Evolutionary conservation across 2,888 invertebrate species (phyloP), one percentile per base, ranked within the genome.

Genomic region (Artemia sinica): DNA sequence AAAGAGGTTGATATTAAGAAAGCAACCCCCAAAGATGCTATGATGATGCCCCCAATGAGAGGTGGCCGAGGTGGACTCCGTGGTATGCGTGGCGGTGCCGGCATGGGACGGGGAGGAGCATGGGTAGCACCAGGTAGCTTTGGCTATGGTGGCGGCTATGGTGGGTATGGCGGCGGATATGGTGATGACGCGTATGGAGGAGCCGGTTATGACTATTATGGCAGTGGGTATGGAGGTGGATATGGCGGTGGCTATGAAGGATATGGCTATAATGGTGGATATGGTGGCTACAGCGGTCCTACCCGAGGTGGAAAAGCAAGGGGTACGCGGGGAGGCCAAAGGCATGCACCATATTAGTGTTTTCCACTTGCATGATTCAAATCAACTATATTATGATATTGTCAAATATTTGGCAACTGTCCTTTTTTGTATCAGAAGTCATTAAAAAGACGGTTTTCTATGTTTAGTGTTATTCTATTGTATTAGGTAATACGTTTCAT

Each of bases 1-100:
- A 91, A 93, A 81, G 93, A 94, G 84, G 89, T 92, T 71, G 94
- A 95, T 79, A 92, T 95, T 58, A 94, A 94, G 80, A 88, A 91
- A 77, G 94, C 94, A 66, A 92, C 93, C 69, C 92, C 93, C 12
- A 91, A 90, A 79, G 88, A 88, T 4, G 89, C 90, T 74, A 84
- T 84, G 72, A 84, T 85, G 50, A 66, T 66, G 12, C 66, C 70
- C 11, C 71, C 71, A 12, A 69, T 71, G 14, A 82, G 83, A 82
- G 75, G 76, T 76, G 70, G 71, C n/a, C 52, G 72, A 66, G 72
- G 74, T 14, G 81, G 82, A 72, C 82, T 82, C 77, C 79, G 82
- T 50, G 83, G 84, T 66, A 84, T 85, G 28, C 82, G 85, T 67
- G 82, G 85, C 50, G 82, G 77, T 67, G 72, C 74, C 51, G 72